Conservation (phyloP, 2,888 invertebrate genomes). For the Sinotaia quadrata region DNA sequence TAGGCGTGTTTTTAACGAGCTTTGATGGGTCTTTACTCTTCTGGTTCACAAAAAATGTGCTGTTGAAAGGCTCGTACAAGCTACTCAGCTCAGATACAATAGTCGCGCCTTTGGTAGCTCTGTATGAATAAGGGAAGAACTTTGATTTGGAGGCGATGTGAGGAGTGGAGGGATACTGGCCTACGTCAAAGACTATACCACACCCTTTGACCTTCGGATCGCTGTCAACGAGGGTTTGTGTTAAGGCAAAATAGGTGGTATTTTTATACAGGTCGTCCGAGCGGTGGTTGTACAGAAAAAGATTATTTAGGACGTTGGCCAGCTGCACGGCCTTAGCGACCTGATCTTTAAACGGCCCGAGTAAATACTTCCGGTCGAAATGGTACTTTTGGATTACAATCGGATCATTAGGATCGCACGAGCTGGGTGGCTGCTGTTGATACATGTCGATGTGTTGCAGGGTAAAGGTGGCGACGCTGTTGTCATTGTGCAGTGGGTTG, state of each 20-base stretch:
- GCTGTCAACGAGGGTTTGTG: constrained; percentile 48
- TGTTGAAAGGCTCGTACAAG: constrained; percentile 33
- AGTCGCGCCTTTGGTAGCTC: constrained; percentile 23
- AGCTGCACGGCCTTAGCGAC: constrained; percentile 45
- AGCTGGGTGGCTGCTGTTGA: neutral
- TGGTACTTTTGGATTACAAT: constrained; percentile 29
- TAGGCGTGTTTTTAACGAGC: constrained; percentile 12
- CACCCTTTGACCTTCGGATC: constrained; percentile 50
- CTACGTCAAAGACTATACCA: constrained; percentile 54
- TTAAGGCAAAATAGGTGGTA: constrained; percentile 43
- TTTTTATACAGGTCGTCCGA: constrained; percentile 34
- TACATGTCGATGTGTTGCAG: constrained; percentile 27
- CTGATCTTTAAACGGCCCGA: constrained; percentile 31
- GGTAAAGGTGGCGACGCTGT: constrained; percentile 15
- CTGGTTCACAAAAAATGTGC: constrained; percentile 36
- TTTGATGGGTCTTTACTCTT: constrained; percentile 20
- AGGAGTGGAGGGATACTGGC: constrained; percentile 25
- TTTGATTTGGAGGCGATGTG: constrained; percentile 11
- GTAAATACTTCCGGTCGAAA: constrained; percentile 30
- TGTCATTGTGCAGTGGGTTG: constrained; percentile 10
- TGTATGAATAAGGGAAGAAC: constrained; percentile 55
- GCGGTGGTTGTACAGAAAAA: constrained; percentile 38
- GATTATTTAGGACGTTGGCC: constrained; percentile 46
- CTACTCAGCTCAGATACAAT: constrained; percentile 38
- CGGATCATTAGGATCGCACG: constrained; percentile 13